These are phyloP conservation scores for Allobates femoralis DNA, from an alignment of 2,797 vertebrate species.

Conservation along the genomic window DNA sequence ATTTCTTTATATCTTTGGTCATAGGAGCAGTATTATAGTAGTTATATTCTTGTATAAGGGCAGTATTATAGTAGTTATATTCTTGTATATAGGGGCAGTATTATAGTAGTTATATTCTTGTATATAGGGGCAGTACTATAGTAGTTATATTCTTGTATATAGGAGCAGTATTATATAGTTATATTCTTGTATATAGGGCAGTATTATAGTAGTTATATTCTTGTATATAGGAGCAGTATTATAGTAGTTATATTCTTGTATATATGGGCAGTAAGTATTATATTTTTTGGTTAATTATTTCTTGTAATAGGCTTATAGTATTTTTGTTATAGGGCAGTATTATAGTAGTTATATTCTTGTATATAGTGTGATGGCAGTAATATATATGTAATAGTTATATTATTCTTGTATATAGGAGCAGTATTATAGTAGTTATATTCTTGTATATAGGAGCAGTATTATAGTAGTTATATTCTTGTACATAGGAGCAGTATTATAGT, in stretches of 20 bases:
- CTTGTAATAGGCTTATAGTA: slow-evolving; percentile 3
- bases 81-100: too few species aligned
- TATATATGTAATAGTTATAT: too few species aligned
- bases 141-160: slow-evolving; percentile 1
- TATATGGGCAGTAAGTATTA: too few species aligned
- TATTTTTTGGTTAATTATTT: slow-evolving; percentile 4
- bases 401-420: too few species aligned
- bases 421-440: too few species aligned
- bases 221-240: background rate
- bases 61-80: background rate
- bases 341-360: slow-evolving; percentile 6
- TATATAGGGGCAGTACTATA: background rate
- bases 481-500: background rate
- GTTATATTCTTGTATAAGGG: background rate
- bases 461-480: too few species aligned
- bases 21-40: background rate
- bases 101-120: too few species aligned
- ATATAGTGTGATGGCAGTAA: too few species aligned
- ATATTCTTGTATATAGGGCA: background rate
- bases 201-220: slow-evolving; percentile 7
- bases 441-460: too few species aligned
- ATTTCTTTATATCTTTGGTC: background rate
- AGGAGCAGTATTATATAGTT: background rate
- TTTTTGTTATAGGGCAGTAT: background rate
- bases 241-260: too few species aligned